Base-by-base conservation (phyloP, 2,113 vertebrate genomes). In the Cariama cristata region DNA sequence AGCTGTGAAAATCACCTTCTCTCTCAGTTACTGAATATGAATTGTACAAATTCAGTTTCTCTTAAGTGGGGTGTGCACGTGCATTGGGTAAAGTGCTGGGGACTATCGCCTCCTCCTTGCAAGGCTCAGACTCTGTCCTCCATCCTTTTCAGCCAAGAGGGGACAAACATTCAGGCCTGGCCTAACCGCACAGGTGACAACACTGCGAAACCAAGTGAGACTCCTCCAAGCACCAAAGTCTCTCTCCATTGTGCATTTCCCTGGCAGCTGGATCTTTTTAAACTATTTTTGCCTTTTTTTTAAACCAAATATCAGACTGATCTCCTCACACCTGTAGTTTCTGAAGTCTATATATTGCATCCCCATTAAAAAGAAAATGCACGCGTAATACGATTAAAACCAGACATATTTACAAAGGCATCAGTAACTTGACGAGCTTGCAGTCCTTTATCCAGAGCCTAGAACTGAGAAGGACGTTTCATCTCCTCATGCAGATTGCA, bases 11-110 rank as follows among this genome's bases (percentile, higher is more conserved):
- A 47, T 6, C 79, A 40, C 2, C 32, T 45, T 35, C 74, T 72
- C 44, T 44, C 75, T 58, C 69, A 14, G 1, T 6, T 47, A 45
- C n/a, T 5, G 4, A 33, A 30, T 9, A 26, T 1, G 12, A 35
- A 21, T 5, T 33, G n/a, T 1, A 4, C 4, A 11, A 66, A 66
- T 66, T n/a, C 55, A 49, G 45, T 12, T 77, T 20, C 42, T 2
- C 40, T 56, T 5, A 60, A 28, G 42, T 1, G 35, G 53, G 24
- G 71, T 23, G 23, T 1, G 0, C 12, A 6, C 1, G 2, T 1
- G 1, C 42, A 15, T 4, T 14, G 18, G 30, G 30, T 75, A 20
- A 53, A 33, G 35, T 22, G 23, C 47, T 62, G 55, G 0, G 1
- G 55, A 28, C 23, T 15, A 5, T 17, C 0, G 4, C 14, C 28